Evolutionary conservation across 2,797 vertebrate species (phyloP).

Genomic region (Coluber constrictor): DNA sequence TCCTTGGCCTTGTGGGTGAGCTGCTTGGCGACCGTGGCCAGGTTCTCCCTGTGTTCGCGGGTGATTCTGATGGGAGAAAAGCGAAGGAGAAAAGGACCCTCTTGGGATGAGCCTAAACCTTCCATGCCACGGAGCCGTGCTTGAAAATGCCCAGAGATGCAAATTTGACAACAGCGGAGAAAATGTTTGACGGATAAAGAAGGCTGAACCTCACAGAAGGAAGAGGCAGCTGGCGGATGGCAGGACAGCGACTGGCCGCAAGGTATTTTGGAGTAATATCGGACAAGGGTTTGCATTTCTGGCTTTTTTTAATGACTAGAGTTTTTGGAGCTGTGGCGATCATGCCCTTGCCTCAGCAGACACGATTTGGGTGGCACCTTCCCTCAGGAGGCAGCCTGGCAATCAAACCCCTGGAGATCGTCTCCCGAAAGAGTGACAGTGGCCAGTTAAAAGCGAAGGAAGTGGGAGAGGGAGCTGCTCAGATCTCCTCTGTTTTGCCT

Average conservation of each 20-base stretch:
- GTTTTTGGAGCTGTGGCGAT: not conserved
- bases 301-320: not conserved
- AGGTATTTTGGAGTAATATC: not conserved
- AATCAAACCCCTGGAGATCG: accelerated
- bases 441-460: not conserved
- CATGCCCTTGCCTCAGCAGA: not conserved
- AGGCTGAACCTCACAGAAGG: not conserved
- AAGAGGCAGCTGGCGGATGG: not conserved
- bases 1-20: slow-evolving; percentile 93
- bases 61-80: slow-evolving; percentile 77
- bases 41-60: slow-evolving; percentile 88
- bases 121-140: accelerated
- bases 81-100: not conserved
- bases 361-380: not conserved
- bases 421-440: not conserved
- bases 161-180: not conserved
- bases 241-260: not conserved
- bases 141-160: not conserved
- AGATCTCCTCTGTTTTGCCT: slow-evolving; percentile 28
- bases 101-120: not conserved
- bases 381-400: not conserved
- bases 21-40: slow-evolving; percentile 88
- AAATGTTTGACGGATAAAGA: not conserved
- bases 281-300: not conserved
- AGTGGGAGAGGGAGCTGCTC: not conserved